phyloP scores from a whole-genome alignment of 2,888 invertebrate genomes.

The Andrena chrysosceles region DNA sequence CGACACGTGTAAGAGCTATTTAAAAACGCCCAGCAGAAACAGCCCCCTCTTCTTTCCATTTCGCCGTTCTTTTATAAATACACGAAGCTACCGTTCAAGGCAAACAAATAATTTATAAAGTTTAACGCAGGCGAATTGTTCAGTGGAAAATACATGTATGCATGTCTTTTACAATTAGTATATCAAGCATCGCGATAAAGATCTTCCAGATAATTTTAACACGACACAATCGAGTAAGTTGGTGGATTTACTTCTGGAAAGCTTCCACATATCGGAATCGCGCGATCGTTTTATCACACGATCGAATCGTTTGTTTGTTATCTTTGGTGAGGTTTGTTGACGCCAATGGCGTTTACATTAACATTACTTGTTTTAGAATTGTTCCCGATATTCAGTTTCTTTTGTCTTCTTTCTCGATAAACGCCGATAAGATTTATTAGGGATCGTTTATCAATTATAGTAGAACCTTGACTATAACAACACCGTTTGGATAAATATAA shows the following conservation, averaged over 20 bases:
- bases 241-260: constrained; percentile 39
- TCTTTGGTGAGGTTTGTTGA: constrained; percentile 32
- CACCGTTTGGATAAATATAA: no score
- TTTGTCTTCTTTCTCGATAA: not conserved
- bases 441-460: not conserved
- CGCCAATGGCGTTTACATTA: constrained; percentile 19
- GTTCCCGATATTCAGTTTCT: constrained; percentile 8
- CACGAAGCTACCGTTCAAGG: not conserved
- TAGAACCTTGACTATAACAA: no score
- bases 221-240: constrained; percentile 8
- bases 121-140: not conserved
- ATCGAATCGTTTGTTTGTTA: constrained; percentile 45
- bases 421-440: constrained; percentile 13
- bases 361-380: not conserved
- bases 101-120: not conserved
- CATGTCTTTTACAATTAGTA: constrained; percentile 17
- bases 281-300: constrained; percentile 25
- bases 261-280: constrained; percentile 51
- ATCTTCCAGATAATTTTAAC: constrained; percentile 25
- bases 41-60: not conserved
- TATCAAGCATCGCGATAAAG: constrained; percentile 41
- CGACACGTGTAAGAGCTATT: not conserved
- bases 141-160: not conserved
- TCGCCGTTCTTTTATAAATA: not conserved
- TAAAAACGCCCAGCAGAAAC: not conserved